Percentiles rank a stretch among this genome's conserved stretches.
These are phyloP conservation scores for Pseudorectes ferrugineus DNA, from an alignment of 2,113 vertebrate genomes.

Conservation along the genomic window DNA sequence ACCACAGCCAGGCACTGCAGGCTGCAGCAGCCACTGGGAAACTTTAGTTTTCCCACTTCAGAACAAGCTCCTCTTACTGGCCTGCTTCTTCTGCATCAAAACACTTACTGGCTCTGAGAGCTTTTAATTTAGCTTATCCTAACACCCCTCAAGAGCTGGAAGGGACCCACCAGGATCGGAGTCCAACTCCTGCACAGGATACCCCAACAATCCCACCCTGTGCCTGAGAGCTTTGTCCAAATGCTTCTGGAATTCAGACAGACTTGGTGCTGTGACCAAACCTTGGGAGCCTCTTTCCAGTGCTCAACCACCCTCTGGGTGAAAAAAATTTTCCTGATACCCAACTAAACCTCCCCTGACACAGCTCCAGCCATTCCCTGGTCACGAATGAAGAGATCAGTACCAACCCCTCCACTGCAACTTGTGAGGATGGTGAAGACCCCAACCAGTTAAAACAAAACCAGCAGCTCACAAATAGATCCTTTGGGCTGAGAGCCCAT, in stretches of 20 bases:
- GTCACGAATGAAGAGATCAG: accelerated
- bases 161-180: background rate
- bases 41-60: background rate
- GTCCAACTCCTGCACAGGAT: background rate
- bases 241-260: background rate
- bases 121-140: background rate
- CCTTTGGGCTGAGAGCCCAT: background rate
- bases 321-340: background rate
- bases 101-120: background rate
- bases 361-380: background rate
- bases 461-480: background rate
- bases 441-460: background rate
- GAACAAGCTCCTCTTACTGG: background rate
- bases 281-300: background rate
- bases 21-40: background rate
- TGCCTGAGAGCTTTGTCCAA: background rate
- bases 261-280: background rate
- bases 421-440: background rate
- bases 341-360: background rate
- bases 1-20: background rate
- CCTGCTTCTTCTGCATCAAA: background rate
- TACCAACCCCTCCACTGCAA: background rate
- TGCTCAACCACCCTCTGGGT: background rate
- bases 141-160: background rate
- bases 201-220: background rate